A percentile compares a stretch with the other conserved stretches of the same genome.
Conservation (phyloP, 2,888 invertebrate genomes). For the Lamproptera curius region DNA sequence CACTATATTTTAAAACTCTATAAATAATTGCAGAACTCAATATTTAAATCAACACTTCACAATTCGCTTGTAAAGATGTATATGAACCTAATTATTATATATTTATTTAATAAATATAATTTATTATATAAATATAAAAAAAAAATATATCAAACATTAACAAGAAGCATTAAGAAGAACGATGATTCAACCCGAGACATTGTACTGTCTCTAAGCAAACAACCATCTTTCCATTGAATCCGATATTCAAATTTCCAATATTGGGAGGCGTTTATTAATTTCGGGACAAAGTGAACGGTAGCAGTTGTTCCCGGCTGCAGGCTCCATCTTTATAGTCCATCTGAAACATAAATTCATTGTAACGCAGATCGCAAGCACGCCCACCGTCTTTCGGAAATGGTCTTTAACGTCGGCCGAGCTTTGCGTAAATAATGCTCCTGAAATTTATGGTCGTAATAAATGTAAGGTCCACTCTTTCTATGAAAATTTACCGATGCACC, state of each 20-base stretch:
- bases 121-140: too few species aligned
- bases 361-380: conserved; percentile 56
- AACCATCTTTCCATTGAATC: not conserved
- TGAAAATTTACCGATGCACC: conserved; percentile 60
- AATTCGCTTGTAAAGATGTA: too few species aligned
- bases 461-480: conserved; percentile 69
- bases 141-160: too few species aligned
- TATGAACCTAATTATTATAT: too few species aligned
- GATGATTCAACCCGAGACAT: too few species aligned
- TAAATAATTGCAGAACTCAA: too few species aligned
- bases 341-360: conserved; percentile 66
- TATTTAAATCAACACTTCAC: too few species aligned
- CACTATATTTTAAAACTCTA: too few species aligned
- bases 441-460: conserved; percentile 76
- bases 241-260: not conserved
- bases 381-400: conserved; percentile 65
- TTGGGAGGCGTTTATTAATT: conserved; percentile 17
- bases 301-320: conserved; percentile 14
- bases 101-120: too few species aligned
- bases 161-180: too few species aligned
- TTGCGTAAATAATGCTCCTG: conserved; percentile 74
- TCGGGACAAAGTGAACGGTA: conserved; percentile 13
- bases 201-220: too few species aligned
- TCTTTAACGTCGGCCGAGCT: conserved; percentile 71
- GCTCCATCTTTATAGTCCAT: conserved; percentile 41